Evolutionary conservation across 2,888 invertebrate species (phyloP).

Genomic region (Protophormia terraenovae): DNA sequence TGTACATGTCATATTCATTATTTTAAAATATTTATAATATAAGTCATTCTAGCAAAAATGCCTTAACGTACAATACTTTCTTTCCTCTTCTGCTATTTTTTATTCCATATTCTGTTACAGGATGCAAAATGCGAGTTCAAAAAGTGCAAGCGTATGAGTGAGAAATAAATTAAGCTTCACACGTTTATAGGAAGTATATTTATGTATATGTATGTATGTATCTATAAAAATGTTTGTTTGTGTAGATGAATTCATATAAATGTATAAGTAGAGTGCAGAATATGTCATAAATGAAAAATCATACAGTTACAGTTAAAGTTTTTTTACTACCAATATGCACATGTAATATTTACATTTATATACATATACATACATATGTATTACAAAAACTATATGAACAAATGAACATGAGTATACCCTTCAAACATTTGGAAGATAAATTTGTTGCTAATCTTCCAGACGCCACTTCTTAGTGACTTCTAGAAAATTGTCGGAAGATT

Average conservation of each 20-base stretch:
- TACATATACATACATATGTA: not conserved
- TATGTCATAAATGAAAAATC: constrained; percentile 68
- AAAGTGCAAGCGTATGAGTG: constrained; percentile 17
- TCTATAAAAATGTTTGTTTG: not conserved
- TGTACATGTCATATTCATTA: constrained; percentile 40
- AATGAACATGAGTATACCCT: not conserved
- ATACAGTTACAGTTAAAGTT: constrained; percentile 55
- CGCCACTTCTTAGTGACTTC: too few species aligned
- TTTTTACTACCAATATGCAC: constrained; percentile 1
- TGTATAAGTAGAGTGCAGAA: constrained; percentile 21
- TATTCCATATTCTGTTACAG: constrained; percentile 10
- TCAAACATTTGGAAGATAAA: not conserved
- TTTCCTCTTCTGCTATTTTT: not conserved
- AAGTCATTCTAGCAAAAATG: constrained; percentile 27
- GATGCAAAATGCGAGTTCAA: constrained; percentile 36
- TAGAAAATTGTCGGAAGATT: too few species aligned
- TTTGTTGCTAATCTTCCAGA: too few species aligned
- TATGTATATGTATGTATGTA: not conserved
- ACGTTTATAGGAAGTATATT: constrained; percentile 15
- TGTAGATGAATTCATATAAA: not conserved
- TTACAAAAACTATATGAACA: not conserved
- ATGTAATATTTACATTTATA: constrained; percentile 4
- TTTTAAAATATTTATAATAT: constrained; percentile 44
- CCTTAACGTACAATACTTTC: constrained; percentile 12
- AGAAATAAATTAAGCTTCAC: constrained; percentile 41